Conservation (phyloP, 2,113 vertebrate genomes). For the human region DNA sequence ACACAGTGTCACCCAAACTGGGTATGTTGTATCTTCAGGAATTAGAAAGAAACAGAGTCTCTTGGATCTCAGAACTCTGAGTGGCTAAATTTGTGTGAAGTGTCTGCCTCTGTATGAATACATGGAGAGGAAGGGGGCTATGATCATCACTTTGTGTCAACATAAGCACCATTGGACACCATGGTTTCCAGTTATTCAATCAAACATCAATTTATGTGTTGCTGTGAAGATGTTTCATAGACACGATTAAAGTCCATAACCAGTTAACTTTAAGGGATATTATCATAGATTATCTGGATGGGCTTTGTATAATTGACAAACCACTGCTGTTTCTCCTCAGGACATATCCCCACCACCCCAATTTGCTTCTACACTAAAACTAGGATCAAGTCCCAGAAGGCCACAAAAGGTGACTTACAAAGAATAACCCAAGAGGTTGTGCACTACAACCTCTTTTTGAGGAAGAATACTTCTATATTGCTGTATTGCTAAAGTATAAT, state of each 20-base stretch:
- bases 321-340: background rate
- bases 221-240: background rate
- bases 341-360: accelerated
- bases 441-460: background rate
- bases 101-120: background rate
- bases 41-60: background rate
- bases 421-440: background rate
- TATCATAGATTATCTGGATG: background rate
- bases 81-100: background rate
- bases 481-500: background rate
- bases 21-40: background rate
- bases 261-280: background rate
- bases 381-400: background rate
- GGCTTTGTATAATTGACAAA: background rate
- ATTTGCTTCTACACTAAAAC: background rate
- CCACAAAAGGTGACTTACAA: background rate
- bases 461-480: background rate
- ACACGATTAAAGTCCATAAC: background rate
- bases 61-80: background rate
- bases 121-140: background rate
- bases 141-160: background rate
- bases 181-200: background rate
- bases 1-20: background rate
- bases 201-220: background rate
- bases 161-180: background rate